Evolutionary conservation across 2,113 vertebrate species (phyloP).

Genomic region (Copsychus sechellarum): DNA sequence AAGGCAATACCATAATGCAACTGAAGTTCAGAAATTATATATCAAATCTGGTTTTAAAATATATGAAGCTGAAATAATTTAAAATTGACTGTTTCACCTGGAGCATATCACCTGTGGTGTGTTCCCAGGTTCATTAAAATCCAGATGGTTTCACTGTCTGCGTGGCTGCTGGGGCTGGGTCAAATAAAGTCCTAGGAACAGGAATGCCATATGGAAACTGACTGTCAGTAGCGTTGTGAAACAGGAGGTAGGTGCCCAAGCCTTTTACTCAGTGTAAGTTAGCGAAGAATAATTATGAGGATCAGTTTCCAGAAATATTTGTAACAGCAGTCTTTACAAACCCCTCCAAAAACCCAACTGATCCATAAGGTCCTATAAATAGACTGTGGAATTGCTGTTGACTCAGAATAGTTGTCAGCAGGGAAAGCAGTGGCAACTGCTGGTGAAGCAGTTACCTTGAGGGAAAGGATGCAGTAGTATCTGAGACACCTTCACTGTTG

Average conservation of each 20-base stretch:
- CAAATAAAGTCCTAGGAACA: not conserved
- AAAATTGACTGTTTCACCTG: not conserved
- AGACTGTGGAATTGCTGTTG: not conserved
- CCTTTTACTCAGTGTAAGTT: not conserved
- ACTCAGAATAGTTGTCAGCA: not conserved
- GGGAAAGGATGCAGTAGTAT: not conserved
- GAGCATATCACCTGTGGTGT: not conserved
- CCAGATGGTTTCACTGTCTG: not conserved
- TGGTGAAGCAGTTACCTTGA: not conserved
- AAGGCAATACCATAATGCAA: not conserved
- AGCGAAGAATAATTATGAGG: not conserved
- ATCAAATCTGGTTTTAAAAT: not conserved
- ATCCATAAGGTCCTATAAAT: not conserved
- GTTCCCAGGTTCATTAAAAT: not conserved
- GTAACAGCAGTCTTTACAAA: not conserved
- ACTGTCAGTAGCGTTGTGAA: not conserved
- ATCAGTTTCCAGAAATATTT: not conserved
- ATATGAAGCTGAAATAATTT: not conserved
- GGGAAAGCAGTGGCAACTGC: not conserved
- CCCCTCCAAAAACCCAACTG: not conserved
- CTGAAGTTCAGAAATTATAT: not conserved
- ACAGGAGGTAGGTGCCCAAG: not conserved
- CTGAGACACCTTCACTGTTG: not conserved
- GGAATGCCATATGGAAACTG: not conserved
- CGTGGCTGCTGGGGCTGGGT: not conserved